These are phyloP conservation scores for Oreochromis aureus DNA, from an alignment of 2,113 vertebrate species.

Conservation along the genomic window DNA sequence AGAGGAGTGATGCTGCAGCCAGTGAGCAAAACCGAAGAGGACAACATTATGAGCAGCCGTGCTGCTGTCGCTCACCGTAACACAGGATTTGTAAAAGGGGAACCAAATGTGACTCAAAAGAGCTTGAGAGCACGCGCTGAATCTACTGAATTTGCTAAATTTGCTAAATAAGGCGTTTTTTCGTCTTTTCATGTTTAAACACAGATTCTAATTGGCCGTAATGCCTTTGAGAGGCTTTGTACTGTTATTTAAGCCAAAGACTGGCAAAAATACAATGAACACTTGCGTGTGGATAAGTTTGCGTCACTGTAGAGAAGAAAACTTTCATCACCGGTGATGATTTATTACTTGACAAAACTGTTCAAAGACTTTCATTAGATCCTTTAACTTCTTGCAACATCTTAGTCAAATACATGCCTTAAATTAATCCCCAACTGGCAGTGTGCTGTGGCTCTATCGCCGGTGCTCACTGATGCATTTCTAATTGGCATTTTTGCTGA, in stretches of 20 bases:
- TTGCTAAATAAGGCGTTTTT: background rate
- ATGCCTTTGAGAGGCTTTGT: background rate
- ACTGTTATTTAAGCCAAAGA: background rate
- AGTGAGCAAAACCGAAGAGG: constrained; percentile 26
- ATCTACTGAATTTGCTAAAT: background rate
- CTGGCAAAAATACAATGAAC: background rate
- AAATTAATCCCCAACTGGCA: constrained; percentile 34
- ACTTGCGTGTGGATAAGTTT: background rate
- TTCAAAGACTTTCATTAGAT: constrained; percentile 7
- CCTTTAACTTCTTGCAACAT: constrained; percentile 1
- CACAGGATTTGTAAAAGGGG: background rate
- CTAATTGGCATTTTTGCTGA: constrained; percentile 71
- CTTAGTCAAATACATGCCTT: constrained; percentile 30
- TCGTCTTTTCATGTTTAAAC: background rate
- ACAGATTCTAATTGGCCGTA: background rate
- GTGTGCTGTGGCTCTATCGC: constrained; percentile 23
- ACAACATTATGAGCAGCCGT: constrained; percentile 26
- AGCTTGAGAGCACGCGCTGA: background rate
- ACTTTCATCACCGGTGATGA: background rate
- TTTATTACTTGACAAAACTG: background rate
- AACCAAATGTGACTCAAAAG: background rate
- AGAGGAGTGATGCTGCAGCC: constrained; percentile 43
- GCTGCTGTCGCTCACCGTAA: constrained; percentile 5
- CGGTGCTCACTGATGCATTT: constrained; percentile 61
- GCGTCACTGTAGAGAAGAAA: background rate